Base-by-base conservation (phyloP, 2,113 vertebrate species). In the Onychostruthus taczanowskii region DNA sequence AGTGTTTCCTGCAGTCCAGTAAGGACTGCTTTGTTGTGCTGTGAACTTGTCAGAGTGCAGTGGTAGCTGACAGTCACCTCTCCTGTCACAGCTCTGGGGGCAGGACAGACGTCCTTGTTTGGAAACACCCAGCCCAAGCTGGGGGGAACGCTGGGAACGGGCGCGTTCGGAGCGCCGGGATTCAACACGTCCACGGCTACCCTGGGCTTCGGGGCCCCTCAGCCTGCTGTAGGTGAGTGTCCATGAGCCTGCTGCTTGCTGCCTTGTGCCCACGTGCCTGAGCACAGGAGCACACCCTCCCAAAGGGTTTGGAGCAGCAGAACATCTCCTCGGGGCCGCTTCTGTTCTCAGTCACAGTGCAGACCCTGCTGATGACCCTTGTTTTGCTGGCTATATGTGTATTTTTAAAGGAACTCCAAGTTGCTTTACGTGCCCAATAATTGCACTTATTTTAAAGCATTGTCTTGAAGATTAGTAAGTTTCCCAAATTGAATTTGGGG, bases 91-190 rank as follows among this genome's bases (percentile, higher is more conserved):
- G 98, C 98, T 97, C 98, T 99, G 46, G 98, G 98, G 56, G 73
- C 99, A 11, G 99, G 99, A 22, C 98, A 98, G 92, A 97, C 98
- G 0, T 99, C 99, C 16, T 89, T 99, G 66, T 99, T 99, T 81
- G 99, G 99, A 39, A 99, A 97, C 89, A 99, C 96, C 50, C 99
- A 99, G 95, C 98, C 98, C 52, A 99, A 99, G 94, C 97, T 98
- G 63, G 99, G 98, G 37, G 98, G 98, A 50, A 96, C 98, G 0
- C 97, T 99, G 56, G 99, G 99, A 77, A 98, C 99, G 3, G 99
- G 99, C 77, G 90, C 98, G 0, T 99, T 99, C 9, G 99, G 99
- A 53, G 66, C 97, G 1, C 77, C 98, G 1, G 98, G 98, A 21
- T 99, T 99, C 96, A 99, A 98, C 95, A 98, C 98, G 0, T 98